Base-by-base conservation (phyloP, 2,888 invertebrate genomes). In the Protula sp. region DNA sequence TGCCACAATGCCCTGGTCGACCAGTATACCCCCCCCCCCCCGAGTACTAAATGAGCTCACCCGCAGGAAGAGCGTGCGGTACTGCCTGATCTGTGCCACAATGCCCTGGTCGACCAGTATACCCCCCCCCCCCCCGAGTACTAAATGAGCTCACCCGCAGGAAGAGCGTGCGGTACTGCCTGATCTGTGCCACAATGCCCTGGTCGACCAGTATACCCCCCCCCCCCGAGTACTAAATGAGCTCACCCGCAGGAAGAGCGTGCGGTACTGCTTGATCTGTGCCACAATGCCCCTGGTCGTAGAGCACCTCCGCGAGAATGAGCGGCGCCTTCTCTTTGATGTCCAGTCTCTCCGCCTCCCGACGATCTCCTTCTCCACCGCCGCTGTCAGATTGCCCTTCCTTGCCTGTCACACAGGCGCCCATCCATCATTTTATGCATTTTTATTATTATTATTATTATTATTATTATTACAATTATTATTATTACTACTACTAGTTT, bases 281-380 rank as follows among this genome's bases (percentile, higher is more conserved):
- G 81, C 74, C 30, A 85, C 73, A 55, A 87, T 84, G 64, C 85
- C 84, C 30, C 83, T n/a, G 83, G 68, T 85, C 83, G 71, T 87
- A 84, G 60, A 97, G 85, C 73, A 97, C 84, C 83, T 98, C 97
- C 74, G 93, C 94, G 69, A 99, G 85, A 68, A 99, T 89, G 71
- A 99, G 85, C 27, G 94, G 90, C 47, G 93, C 93, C 81, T 98
- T 98, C 61, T 91, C 88, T 78, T 91, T 92, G 77, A 99, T 89
- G 75, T 99, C 98, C 79, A 99, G 84, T 64, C 92, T 87, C 75
- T 94, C 92, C 4, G 94, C 92, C 79, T 94, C 92, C 86, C 84
- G 22, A 89, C 77, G 29, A 93, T 81, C 71, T 90, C 90, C 66
- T 82, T 80, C 64, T 82, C 79, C 71, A 61, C 63, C n/a, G 47